Base-by-base conservation (phyloP, 2,888 invertebrate species). In the Camponotus fellah region DNA sequence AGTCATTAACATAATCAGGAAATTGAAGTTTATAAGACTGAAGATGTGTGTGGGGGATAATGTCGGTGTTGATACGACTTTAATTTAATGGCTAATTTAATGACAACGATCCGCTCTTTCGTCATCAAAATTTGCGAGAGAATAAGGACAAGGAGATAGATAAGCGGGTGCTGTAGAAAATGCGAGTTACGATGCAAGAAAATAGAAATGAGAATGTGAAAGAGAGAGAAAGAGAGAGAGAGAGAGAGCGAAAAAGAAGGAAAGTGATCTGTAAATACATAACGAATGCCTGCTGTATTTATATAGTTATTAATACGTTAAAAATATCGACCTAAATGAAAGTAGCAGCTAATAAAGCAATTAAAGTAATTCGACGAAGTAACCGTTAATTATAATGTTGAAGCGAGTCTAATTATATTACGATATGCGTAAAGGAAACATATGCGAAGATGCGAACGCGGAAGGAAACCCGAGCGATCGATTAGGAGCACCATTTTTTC, bases 261-360 rank as follows among this genome's bases (percentile, higher is more conserved):
- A 26, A 68, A 58, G 32, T 71, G 87, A 66, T 83, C 82, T 88
- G 90, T 92, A 91, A 92, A 93, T 80, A 93, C 90, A 92, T 92
- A 92, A 88, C 84, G 90, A 87, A 90, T 91, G 92, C 89, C 90
- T 92, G 91, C 60, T 84, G 85, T 88, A 90, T 90, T 88, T 88
- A 89, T 89, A 86, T 83, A 81, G 60, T 79, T 88, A 84, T 92
- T 26, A 26, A 92, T 90, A 89, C 88, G 91, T 91, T 89, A 89
- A 86, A 90, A 87, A 87, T 65, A 65, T 85, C 71, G 83, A 83
- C 65, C 82, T 85, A 85, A 85, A 72, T 75, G 80, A 76, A 71
- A 77, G 68, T 72, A 88, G 86, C 62, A 82, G 72, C 69, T 81
- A 77, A 77, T 69, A 58, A 68, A 79, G 71, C 71, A 82, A 68